Conservation (phyloP, 1,140 invertebrate species). For the Trachymyrmex cornetzi region DNA sequence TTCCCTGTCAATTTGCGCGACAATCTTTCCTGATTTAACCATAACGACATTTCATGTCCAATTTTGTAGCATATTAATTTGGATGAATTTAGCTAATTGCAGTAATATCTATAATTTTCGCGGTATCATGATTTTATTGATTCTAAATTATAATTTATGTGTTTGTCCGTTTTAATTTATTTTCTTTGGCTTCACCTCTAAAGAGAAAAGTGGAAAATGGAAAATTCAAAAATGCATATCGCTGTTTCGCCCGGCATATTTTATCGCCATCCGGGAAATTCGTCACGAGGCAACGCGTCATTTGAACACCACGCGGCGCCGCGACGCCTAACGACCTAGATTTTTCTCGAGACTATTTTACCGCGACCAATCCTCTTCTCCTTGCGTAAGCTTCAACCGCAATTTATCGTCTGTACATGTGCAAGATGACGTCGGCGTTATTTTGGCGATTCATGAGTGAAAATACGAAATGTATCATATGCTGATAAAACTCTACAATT, state of each 20-base stretch:
- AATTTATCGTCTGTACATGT: slow-evolving; percentile 61
- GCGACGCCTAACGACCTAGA: slow-evolving; percentile 59
- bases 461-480: slow-evolving; percentile 30
- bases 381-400: slow-evolving; percentile 48
- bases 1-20: slow-evolving; percentile 14
- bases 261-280: slow-evolving; percentile 59
- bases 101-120: not conserved
- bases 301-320: slow-evolving; percentile 31
- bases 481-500: slow-evolving; percentile 28
- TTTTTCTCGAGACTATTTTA: slow-evolving; percentile 64
- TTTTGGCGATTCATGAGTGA: slow-evolving; percentile 37
- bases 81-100: not conserved
- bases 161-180: not conserved
- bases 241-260: slow-evolving; percentile 58
- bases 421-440: slow-evolving; percentile 46
- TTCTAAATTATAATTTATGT: slow-evolving; percentile 9
- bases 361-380: slow-evolving; percentile 56
- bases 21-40: slow-evolving; percentile 43
- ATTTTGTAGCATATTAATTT: not conserved
- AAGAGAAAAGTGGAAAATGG: not conserved
- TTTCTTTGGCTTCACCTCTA: not conserved
- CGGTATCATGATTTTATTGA: not conserved
- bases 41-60: not conserved
- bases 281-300: slow-evolving; percentile 38
- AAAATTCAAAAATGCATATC: slow-evolving; percentile 48